phyloP scores from a whole-genome alignment of 2,113 vertebrate species.

The Panthera tigris region DNA sequence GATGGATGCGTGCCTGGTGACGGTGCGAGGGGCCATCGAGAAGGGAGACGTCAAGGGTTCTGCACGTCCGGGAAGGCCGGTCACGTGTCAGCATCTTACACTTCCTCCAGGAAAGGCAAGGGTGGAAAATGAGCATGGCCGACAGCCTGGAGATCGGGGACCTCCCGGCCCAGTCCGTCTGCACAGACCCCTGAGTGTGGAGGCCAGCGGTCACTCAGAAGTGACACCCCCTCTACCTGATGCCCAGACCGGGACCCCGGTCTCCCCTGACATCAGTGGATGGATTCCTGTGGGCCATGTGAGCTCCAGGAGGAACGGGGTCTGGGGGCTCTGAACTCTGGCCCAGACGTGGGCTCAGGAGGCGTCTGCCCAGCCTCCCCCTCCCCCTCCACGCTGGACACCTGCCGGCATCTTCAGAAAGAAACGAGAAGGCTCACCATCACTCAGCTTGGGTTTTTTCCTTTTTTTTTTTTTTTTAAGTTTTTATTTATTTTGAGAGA shows the following conservation, averaged over 20 bases:
- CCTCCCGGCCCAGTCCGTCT: accelerated
- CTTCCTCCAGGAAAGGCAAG: too few species aligned
- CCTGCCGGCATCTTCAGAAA: background rate
- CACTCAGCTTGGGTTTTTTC: accelerated
- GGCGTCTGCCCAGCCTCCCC: accelerated
- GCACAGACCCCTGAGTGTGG: accelerated
- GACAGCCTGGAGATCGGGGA: accelerated
- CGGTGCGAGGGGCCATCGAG: background rate
- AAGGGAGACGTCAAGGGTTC: accelerated
- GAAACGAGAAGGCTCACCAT: background rate
- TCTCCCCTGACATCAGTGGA: accelerated
- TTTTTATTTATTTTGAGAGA: too few species aligned
- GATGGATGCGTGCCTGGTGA: accelerated
- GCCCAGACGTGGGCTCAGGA: accelerated
- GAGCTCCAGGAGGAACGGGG: accelerated
- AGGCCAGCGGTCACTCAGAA: accelerated
- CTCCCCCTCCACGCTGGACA: accelerated
- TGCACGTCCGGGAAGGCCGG: accelerated
- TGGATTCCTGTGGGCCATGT: accelerated
- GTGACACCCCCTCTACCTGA: accelerated
- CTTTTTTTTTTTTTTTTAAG: too few species aligned
- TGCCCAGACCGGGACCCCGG: accelerated
- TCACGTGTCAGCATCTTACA: accelerated
- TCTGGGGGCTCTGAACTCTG: accelerated
- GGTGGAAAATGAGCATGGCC: accelerated